Evolutionary conservation across 2,797 vertebrate species (phyloP).

Genomic region (Urophycis tenuis): DNA sequence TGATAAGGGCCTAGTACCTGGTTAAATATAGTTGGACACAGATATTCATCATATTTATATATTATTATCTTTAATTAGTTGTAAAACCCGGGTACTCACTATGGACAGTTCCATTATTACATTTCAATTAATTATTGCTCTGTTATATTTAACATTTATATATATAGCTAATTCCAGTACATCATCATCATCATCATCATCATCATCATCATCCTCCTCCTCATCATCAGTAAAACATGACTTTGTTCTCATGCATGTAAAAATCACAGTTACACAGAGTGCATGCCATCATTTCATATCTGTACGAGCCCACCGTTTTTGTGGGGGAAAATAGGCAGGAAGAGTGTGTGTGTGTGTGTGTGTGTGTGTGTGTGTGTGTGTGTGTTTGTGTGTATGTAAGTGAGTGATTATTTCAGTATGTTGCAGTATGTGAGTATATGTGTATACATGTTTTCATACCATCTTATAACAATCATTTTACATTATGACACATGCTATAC

Average conservation of each 20-base stretch:
- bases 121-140: neutral
- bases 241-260: neutral
- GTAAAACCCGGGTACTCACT: neutral
- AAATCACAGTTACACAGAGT: neutral
- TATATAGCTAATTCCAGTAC: too few species aligned
- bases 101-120: neutral
- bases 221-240: too few species aligned
- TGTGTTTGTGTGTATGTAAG: neutral
- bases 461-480: conserved; percentile 20
- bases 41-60: too few species aligned
- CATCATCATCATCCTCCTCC: too few species aligned
- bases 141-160: neutral
- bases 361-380: neutral
- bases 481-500: conserved; percentile 5
- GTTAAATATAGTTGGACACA: neutral
- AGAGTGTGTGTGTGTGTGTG: neutral
- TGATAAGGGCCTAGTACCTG: neutral
- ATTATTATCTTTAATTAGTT: neutral
- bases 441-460: neutral
- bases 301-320: neutral
- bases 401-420: too few species aligned
- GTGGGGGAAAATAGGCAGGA: neutral
- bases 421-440: neutral
- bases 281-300: neutral
- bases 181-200: too few species aligned